These are phyloP conservation scores for Phortica okadai DNA, from an alignment of 2,888 invertebrate species.

Conservation along the genomic window DNA sequence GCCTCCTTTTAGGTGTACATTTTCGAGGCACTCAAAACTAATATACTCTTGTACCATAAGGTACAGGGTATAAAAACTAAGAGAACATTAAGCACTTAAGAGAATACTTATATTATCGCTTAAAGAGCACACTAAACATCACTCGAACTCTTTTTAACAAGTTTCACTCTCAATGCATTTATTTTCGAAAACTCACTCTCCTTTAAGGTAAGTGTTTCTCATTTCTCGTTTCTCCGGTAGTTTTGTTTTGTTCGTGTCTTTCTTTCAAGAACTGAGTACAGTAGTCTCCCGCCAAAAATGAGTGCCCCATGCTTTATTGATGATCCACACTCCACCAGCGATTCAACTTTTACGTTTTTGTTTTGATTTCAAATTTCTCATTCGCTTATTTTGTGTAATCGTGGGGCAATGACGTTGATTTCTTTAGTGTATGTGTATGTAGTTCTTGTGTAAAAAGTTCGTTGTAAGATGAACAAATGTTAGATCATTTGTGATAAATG, in stretches of 20 bases:
- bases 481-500: conserved; percentile 58
- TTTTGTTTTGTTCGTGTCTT: conserved; percentile 67
- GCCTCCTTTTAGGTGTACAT: too few species aligned
- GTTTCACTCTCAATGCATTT: too few species aligned
- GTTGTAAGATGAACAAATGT: neutral
- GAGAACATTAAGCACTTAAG: too few species aligned
- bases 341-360: conserved; percentile 70
- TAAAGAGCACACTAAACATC: too few species aligned
- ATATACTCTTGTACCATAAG: too few species aligned
- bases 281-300: conserved; percentile 70
- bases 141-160: too few species aligned
- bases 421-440: too few species aligned
- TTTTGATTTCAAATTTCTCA: conserved; percentile 69
- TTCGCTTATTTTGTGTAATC: conserved; percentile 38
- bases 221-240: conserved; percentile 57
- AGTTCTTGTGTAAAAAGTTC: neutral
- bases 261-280: conserved; percentile 58
- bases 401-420: conserved; percentile 41
- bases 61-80: too few species aligned
- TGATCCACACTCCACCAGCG: neutral
- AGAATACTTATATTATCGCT: too few species aligned
- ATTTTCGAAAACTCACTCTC: conserved; percentile 33
- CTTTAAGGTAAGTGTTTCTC: conserved; percentile 59
- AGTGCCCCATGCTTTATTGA: conserved; percentile 44
- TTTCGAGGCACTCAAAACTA: too few species aligned